Evolutionary conservation across 2,113 vertebrate species (phyloP).

Genomic region (Ranitomeya imitator): DNA sequence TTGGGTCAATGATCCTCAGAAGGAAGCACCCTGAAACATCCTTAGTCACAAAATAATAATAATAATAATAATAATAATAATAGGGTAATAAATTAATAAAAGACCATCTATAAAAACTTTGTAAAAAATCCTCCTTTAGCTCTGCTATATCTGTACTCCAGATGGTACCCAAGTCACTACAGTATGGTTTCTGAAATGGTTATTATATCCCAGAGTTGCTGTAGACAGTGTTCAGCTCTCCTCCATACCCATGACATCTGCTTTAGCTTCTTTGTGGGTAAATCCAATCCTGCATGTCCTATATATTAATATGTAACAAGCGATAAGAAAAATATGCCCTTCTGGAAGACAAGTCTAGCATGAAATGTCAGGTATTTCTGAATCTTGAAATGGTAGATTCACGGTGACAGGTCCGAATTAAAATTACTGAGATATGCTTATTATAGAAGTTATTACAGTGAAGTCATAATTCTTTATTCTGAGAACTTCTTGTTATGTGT

Average conservation of each 20-base stretch:
- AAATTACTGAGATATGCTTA: slow-evolving; percentile 18
- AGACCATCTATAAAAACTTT: not conserved
- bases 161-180: not conserved
- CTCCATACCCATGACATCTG: not conserved
- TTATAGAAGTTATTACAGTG: slow-evolving; percentile 21
- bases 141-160: not conserved
- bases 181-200: not conserved
- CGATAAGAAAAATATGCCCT: not conserved
- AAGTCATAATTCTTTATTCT: not conserved
- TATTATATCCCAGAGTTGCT: not conserved
- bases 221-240: not conserved
- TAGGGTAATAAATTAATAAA: not conserved
- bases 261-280: not conserved
- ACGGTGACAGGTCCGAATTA: slow-evolving; percentile 6
- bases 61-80: not conserved
- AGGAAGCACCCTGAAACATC: too few species aligned
- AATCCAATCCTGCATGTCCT: not conserved
- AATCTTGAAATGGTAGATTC: not conserved
- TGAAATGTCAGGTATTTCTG: slow-evolving; percentile 19
- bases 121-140: not conserved
- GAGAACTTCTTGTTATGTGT: not conserved
- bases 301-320: slow-evolving; percentile 17
- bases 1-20: too few species aligned
- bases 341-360: slow-evolving; percentile 4
- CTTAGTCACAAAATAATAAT: too few species aligned